Evolutionary conservation across 2,888 invertebrate species (phyloP).

Genomic region (Synergus laeviventris): DNA sequence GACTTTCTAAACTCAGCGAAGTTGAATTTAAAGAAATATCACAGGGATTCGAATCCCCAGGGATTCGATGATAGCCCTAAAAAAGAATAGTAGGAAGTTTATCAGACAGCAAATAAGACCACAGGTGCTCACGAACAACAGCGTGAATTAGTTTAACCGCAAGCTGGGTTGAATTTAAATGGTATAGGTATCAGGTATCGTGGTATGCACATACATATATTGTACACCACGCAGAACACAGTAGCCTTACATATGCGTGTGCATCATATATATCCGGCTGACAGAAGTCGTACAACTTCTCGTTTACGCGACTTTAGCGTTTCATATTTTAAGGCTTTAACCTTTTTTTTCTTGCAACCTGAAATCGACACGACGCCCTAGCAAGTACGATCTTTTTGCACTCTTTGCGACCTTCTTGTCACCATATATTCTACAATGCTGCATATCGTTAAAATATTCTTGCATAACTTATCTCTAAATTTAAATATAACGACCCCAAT

Average conservation of each 20-base stretch:
- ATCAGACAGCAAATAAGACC: neutral
- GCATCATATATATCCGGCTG: conserved; percentile 29
- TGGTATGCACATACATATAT: neutral
- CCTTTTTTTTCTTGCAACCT: neutral
- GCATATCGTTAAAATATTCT: neutral
- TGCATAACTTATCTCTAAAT: no score
- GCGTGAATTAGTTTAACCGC: conserved; percentile 12
- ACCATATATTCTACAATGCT: neutral
- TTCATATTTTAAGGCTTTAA: conserved; percentile 27
- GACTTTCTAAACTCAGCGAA: no score
- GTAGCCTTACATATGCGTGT: conserved; percentile 25
- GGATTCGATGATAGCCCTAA: no score
- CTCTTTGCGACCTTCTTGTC: neutral
- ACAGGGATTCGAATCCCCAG: no score
- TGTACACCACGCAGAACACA: neutral
- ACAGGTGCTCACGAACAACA: neutral
- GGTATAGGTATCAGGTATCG: neutral
- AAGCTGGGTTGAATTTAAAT: conserved; percentile 12
- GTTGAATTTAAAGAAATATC: no score
- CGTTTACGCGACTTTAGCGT: conserved; percentile 13
- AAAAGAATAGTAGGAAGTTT: neutral
- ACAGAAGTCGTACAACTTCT: conserved; percentile 10
- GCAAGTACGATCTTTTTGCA: neutral
- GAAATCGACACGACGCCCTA: neutral
- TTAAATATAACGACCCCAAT: no score